phyloP scores from a whole-genome alignment of 2,888 invertebrate genomes.

The Homarus gammarus region DNA sequence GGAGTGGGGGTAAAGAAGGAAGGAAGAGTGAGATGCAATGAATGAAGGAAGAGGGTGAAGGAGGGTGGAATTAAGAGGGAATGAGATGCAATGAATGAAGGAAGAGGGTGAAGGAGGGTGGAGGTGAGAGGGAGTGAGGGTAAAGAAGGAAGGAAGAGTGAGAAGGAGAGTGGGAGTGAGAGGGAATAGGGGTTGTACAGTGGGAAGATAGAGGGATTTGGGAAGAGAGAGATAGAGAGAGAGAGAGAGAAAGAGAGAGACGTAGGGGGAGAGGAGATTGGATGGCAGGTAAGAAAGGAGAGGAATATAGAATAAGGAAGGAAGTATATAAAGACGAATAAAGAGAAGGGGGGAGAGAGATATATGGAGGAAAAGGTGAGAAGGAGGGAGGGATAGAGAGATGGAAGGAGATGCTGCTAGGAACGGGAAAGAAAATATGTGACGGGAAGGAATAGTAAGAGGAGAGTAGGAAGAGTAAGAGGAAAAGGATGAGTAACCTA shows the following conservation, averaged over 20 bases:
- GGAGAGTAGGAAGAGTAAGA: too few relatives aligned
- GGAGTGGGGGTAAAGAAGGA: not conserved
- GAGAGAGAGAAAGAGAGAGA: not conserved
- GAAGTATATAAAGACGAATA: not conserved
- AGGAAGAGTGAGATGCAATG: not conserved
- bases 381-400: not conserved
- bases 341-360: not conserved
- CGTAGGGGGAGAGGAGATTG: not conserved
- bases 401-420: too few relatives aligned
- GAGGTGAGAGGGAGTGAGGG: not conserved
- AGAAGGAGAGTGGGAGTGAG: not conserved
- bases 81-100: not conserved
- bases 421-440: too few relatives aligned
- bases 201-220: not conserved
- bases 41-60: not conserved
- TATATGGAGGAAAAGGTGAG: not conserved
- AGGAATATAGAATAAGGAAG: not conserved
- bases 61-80: not conserved
- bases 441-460: too few relatives aligned
- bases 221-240: not conserved
- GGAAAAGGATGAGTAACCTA: too few relatives aligned
- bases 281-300: not conserved
- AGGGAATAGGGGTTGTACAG: not conserved
- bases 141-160: not conserved
- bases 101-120: not conserved